phyloP scores from a whole-genome alignment of 2,113 vertebrate species.

The Pica pica region DNA sequence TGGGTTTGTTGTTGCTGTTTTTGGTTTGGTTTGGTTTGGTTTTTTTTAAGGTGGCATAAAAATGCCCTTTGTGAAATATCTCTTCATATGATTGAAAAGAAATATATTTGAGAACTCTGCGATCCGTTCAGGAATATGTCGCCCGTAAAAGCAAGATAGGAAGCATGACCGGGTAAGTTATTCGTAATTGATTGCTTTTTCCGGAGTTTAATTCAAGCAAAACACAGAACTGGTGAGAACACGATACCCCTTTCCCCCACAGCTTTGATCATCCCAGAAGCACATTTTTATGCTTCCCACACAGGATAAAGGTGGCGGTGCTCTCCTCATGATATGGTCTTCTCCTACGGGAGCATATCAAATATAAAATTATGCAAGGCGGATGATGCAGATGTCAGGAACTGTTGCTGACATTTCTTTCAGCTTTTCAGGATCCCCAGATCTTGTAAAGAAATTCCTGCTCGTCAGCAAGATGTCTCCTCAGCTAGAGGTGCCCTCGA shows the following conservation, averaged over 20 bases:
- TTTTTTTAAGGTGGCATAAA: neutral
- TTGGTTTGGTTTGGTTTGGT: neutral
- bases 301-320: neutral
- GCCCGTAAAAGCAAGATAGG: neutral
- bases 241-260: neutral
- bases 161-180: neutral
- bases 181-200: neutral
- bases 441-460: neutral
- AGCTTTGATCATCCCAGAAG: neutral
- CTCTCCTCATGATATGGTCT: neutral
- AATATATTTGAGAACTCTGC: neutral
- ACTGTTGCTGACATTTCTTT: neutral
- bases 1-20: neutral
- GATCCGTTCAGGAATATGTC: neutral
- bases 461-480: neutral
- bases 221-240: neutral
- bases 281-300: neutral
- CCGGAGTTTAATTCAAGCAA: neutral
- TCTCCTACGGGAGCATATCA: neutral
- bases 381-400: neutral
- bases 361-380: neutral
- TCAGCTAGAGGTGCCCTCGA: neutral
- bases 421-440: neutral
- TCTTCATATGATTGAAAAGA: neutral
- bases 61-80: neutral